Evolutionary conservation across 2,797 vertebrate species (phyloP), one percentile per base, ranked within the genome.

Genomic region (Netta rufina): DNA sequence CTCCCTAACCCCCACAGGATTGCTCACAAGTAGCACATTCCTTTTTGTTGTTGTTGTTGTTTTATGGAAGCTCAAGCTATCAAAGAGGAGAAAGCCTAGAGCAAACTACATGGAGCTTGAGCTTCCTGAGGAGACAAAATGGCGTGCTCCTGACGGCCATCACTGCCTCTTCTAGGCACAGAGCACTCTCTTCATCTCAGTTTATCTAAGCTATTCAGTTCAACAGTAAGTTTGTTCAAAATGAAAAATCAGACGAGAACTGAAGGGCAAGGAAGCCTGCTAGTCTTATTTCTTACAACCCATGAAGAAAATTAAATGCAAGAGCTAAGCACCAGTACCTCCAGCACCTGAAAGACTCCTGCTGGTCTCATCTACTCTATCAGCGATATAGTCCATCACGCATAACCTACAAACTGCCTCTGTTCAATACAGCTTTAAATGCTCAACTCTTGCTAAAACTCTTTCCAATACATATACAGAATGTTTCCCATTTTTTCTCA

Each of bases 61-160:
- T 49, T 25, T 25, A 73, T 82, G 56, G 51, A 82, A 87, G 66
- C 32, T 61, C 61, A 18, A 25, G 27, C 32, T 28, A 53, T 1
- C 19, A 27, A 67, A n/a, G 6, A 43, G 19, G 7, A 22, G 27
- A 72, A 92, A 89, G 58, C 45, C 84, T 25, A 28, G 13, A 87
- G 36, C n/a, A 41, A 60, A 39, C 33, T 53, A 84, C 79, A 43
- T 4, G 36, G 66, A 93, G n/a, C 21, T 56, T 60, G n/a, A 93
- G 56, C 8, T 84, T 87, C 73, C 88, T 57, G 13, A 87, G 84
- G 60, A 79, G 47, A 75, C 0, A 49, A 70, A 74, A 73, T 16
- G 1, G 66, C 0, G 0, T 82, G 67, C 33, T 82, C 30, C 64
- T 36, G 38, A 84, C 64, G 84, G 67, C 5, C 0, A 2, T 19